A percentile compares a stretch with the other conserved stretches of the same genome.
Conservation (phyloP, 2,888 invertebrate genomes). For the Masnerella sp. region DNA sequence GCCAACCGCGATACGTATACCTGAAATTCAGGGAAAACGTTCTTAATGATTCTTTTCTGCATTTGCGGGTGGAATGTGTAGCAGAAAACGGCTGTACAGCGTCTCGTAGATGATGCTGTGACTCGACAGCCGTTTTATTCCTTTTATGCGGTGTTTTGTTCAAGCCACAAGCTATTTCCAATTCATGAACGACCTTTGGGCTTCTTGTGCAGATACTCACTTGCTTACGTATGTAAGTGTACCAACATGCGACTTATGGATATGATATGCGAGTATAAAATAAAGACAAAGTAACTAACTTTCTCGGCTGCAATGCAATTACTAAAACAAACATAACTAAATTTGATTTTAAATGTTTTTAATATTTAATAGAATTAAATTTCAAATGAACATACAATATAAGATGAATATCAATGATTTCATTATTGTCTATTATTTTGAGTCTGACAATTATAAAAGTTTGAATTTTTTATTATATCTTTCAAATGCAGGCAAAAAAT, state of each 20-base stretch:
- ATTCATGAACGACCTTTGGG: slow-evolving; percentile 73
- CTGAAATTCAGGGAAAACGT: slow-evolving; percentile 49
- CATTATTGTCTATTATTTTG: too few relatives aligned
- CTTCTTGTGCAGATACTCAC: slow-evolving; percentile 63
- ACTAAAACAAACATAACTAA: too few relatives aligned
- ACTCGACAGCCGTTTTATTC: slow-evolving; percentile 70
- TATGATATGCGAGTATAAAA: slow-evolving; percentile 48
- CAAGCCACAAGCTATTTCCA: slow-evolving; percentile 73
- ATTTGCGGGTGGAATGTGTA: slow-evolving; percentile 47
- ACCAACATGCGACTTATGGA: slow-evolving; percentile 52
- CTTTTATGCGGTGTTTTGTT: slow-evolving; percentile 73
- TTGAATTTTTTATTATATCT: too few relatives aligned
- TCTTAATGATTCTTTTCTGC: slow-evolving; percentile 55
- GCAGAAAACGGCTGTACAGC: slow-evolving; percentile 45
- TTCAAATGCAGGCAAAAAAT: too few relatives aligned
- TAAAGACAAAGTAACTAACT: slow-evolving; percentile 5
- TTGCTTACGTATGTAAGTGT: slow-evolving; percentile 61
- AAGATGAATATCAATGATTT: too few relatives aligned
- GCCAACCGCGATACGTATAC: slow-evolving; percentile 17
- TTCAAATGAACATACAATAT: too few relatives aligned
- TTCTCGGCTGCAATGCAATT: too few relatives aligned
- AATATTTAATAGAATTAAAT: too few relatives aligned
- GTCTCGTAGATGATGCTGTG: slow-evolving; percentile 66
- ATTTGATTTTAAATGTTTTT: slow-evolving; percentile 5
- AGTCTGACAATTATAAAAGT: too few relatives aligned